Evolutionary conservation across 1,140 invertebrate genomes (phyloP).

Genomic region (Arctopsyche grandis): DNA sequence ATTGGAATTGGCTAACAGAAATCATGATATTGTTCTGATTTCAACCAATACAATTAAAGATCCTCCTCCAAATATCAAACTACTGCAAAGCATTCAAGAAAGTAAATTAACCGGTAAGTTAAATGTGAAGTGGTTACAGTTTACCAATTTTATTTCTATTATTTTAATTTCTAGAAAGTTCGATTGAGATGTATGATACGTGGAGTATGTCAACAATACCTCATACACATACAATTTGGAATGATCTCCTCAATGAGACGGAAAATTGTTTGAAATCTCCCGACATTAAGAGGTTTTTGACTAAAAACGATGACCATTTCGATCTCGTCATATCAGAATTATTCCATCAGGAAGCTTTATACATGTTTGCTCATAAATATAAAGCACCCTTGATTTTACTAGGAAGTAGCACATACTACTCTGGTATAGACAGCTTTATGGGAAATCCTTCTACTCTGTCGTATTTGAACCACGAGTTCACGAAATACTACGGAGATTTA

Average conservation of each 20-base stretch:
- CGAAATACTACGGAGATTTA: slow-evolving; percentile 51
- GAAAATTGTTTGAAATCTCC: neutral
- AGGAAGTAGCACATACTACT: neutral
- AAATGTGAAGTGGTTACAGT: neutral
- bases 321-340: slow-evolving; percentile 36
- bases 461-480: slow-evolving; percentile 57
- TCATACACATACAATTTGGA: neutral
- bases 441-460: slow-evolving; percentile 59
- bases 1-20: slow-evolving; percentile 41
- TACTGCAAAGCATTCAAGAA: slow-evolving; percentile 19
- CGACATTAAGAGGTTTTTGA: slow-evolving; percentile 16
- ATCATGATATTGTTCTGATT: slow-evolving; percentile 54
- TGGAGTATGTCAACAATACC: neutral
- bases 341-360: slow-evolving; percentile 27
- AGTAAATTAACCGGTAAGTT: neutral
- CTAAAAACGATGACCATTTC: slow-evolving; percentile 16
- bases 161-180: neutral
- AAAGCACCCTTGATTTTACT: slow-evolving; percentile 35
- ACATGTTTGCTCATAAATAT: slow-evolving; percentile 42
- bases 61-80: slow-evolving; percentile 45
- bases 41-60: slow-evolving; percentile 16
- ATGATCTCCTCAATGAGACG: neutral
- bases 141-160: neutral
- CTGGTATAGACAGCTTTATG: slow-evolving; percentile 55
- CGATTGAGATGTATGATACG: neutral